Percentiles rank a stretch among this genome's conserved stretches.
Conservation (phyloP, 2,888 invertebrate genomes). For the Acronicta aceris region DNA sequence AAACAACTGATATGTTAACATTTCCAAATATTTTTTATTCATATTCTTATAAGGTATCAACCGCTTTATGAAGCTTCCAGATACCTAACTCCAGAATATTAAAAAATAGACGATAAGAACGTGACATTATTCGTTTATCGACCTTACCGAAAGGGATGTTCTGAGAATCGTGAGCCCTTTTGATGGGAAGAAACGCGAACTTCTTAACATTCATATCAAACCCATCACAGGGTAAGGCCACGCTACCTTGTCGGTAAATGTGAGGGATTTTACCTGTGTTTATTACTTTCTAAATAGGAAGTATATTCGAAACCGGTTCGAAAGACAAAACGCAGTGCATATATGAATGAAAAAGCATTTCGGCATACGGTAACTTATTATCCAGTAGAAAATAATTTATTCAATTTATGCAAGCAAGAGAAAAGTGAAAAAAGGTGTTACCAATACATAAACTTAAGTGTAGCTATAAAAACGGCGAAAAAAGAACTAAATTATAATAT, state of each 20-base stretch:
- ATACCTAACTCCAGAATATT: constrained; percentile 25
- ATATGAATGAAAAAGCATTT: not conserved
- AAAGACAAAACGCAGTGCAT: not conserved
- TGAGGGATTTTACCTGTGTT: constrained; percentile 32
- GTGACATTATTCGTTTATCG: constrained; percentile 33
- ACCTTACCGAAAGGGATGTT: constrained; percentile 34
- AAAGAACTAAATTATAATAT: constrained; percentile 3
- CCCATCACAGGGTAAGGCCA: constrained; percentile 49
- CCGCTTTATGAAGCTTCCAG: constrained; percentile 3
- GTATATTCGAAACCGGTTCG: not conserved
- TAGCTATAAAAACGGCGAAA: not conserved
- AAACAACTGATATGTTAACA: not conserved
- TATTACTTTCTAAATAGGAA: constrained; percentile 30
- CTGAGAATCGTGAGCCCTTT: constrained; percentile 14
- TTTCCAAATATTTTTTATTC: constrained; percentile 1
- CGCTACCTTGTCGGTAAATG: constrained; percentile 27
- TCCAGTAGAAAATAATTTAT: constrained; percentile 2
- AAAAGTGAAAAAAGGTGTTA: constrained; percentile 1
- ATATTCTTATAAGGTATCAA: constrained; percentile 23
- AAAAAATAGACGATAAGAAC: constrained; percentile 27
- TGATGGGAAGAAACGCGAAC: constrained; percentile 27
- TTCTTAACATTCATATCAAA: constrained; percentile 42
- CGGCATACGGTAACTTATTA: not conserved
- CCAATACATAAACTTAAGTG: constrained; percentile 1
- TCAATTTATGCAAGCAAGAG: not conserved